Evolutionary conservation across 1,140 invertebrate genomes (phyloP).

Genomic region (Neoseiulus cucumeris): DNA sequence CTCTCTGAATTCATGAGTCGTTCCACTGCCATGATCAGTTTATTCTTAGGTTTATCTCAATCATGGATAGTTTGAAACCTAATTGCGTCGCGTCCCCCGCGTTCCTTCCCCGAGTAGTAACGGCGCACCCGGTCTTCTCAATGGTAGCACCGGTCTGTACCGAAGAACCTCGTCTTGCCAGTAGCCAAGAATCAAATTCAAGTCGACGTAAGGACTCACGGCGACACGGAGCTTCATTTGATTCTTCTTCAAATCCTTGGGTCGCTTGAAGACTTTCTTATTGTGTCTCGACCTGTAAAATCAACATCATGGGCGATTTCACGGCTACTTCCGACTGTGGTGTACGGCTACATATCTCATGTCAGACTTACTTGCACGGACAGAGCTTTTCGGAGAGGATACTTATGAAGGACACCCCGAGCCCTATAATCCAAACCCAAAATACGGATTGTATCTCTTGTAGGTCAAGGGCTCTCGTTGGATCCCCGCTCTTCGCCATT

Average conservation of each 20-base stretch:
- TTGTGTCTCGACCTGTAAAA: background rate
- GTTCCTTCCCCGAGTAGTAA: too few relatives aligned
- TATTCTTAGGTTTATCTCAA: too few relatives aligned
- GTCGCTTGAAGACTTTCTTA: background rate
- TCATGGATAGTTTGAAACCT: too few relatives aligned
- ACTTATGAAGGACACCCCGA: background rate
- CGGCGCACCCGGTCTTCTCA: too few relatives aligned
- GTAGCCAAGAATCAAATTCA: too few relatives aligned
- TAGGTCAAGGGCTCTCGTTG: background rate
- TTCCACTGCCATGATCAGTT: too few relatives aligned
- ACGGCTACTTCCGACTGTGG: background rate
- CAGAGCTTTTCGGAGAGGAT: background rate
- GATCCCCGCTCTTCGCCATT: background rate
- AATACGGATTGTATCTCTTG: background rate
- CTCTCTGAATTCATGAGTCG: too few relatives aligned
- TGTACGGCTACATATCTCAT: background rate
- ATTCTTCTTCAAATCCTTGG: background rate
- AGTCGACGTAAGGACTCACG: background rate
- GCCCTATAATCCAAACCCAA: background rate
- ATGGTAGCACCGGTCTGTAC: too few relatives aligned
- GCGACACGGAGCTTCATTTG: background rate
- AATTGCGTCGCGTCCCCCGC: too few relatives aligned
- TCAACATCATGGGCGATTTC: background rate
- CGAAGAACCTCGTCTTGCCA: too few relatives aligned
- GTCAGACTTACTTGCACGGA: background rate